Conservation (phyloP, 2,888 invertebrate species). For the Oligia fasciuncula region DNA sequence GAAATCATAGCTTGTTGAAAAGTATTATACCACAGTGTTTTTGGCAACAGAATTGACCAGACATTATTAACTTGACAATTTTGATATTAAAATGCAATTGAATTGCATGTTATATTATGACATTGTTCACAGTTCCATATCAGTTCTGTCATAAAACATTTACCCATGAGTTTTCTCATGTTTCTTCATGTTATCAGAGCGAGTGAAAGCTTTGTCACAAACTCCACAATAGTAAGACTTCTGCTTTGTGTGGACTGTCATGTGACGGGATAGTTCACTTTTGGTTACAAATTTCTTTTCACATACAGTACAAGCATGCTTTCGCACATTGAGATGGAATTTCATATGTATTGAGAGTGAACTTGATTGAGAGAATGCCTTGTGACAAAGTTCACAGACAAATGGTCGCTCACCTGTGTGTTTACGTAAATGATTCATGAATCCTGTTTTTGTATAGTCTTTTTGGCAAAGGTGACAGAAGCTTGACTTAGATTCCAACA, state of each 20-base stretch:
- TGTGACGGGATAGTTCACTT: slow-evolving; percentile 89
- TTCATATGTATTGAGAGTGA: slow-evolving; percentile 89
- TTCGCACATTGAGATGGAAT: slow-evolving; percentile 88
- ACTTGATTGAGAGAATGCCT: slow-evolving; percentile 89
- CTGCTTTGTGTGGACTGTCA: slow-evolving; percentile 89
- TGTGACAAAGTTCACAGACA: slow-evolving; percentile 89
- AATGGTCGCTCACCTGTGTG: slow-evolving; percentile 89
- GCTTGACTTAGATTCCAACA: slow-evolving; percentile 89
- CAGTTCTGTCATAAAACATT: slow-evolving; percentile 64
- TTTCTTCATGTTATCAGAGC: slow-evolving; percentile 89
- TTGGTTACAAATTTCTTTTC: slow-evolving; percentile 90
- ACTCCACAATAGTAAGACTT: slow-evolving; percentile 89
- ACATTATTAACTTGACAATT: slow-evolving; percentile 55
- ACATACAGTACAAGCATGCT: slow-evolving; percentile 89
- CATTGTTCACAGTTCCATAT: slow-evolving; percentile 66
- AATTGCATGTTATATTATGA: slow-evolving; percentile 66
- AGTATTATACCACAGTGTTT: slow-evolving; percentile 69
- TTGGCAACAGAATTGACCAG: slow-evolving; percentile 64
- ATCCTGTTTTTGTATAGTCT: slow-evolving; percentile 89
- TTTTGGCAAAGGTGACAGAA: slow-evolving; percentile 89
- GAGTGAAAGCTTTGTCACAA: slow-evolving; percentile 89
- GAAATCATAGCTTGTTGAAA: slow-evolving; percentile 80
- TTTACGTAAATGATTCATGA: slow-evolving; percentile 89
- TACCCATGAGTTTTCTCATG: slow-evolving; percentile 90
- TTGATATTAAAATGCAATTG: slow-evolving; percentile 63